These are phyloP conservation scores for Chiloscyllium punctatum DNA, from an alignment of 2,797 vertebrate genomes.

Conservation along the genomic window DNA sequence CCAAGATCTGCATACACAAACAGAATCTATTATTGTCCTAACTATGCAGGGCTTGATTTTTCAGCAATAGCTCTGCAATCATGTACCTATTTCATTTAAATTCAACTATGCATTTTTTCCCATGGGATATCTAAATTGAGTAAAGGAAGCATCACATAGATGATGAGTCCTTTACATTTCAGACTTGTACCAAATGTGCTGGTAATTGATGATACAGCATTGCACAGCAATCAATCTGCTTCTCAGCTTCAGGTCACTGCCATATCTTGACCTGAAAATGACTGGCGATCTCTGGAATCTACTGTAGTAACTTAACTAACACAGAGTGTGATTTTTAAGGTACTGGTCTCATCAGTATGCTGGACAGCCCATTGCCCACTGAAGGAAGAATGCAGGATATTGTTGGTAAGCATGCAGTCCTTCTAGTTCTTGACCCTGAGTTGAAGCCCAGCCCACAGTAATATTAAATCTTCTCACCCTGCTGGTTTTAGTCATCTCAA, in stretches of 20 bases:
- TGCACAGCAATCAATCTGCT: neutral
- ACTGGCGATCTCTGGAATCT: neutral
- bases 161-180: constrained; percentile 27
- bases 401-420: neutral
- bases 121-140: neutral
- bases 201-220: neutral
- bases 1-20: no score
- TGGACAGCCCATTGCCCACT: neutral
- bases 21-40: neutral
- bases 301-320: neutral
- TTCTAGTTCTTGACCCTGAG: neutral
- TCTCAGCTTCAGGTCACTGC: neutral
- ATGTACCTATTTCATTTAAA: neutral
- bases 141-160: neutral
- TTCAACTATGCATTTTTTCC: neutral
- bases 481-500: neutral
- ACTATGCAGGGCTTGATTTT: neutral
- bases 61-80: neutral
- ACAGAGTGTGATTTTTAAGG: neutral
- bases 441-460: neutral
- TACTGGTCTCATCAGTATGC: neutral
- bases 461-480: neutral
- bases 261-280: neutral
- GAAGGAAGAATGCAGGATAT: no score
- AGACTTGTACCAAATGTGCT: neutral